Conservation (phyloP, 2,113 vertebrate species). For the Otolemur garnettii region DNA sequence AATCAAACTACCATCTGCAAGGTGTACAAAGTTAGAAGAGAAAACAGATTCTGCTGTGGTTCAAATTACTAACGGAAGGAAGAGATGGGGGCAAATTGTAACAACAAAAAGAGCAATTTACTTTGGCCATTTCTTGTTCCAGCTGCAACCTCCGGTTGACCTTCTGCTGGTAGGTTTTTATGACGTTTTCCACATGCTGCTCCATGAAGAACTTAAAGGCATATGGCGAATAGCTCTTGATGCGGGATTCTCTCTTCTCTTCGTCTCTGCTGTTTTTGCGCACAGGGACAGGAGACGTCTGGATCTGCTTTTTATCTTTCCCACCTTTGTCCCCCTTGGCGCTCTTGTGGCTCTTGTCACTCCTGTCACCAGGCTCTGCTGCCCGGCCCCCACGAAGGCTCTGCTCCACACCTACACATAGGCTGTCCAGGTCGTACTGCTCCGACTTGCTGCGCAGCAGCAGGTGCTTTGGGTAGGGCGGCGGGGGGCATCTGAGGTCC, state of each 20-base stretch:
- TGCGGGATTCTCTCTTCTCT: conserved; percentile 97
- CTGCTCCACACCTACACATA: conserved; percentile 89
- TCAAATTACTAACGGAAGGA: not conserved
- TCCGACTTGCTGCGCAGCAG: conserved; percentile 89
- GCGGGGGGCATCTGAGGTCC: conserved; percentile 94
- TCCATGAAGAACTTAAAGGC: conserved; percentile 99
- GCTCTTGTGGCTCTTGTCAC: conserved; percentile 90
- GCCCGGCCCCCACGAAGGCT: conserved; percentile 83
- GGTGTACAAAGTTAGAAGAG: rapidly evolving
- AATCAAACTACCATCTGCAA: not conserved
- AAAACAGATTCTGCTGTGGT: not conserved
- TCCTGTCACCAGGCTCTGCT: conserved; percentile 85
- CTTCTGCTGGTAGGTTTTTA: conserved; percentile 99
- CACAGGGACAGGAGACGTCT: conserved; percentile 96
- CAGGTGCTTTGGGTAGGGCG: conserved; percentile 96
- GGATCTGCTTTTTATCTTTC: conserved; percentile 98
- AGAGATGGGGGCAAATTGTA: not conserved
- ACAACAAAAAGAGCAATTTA: conserved; percentile 81
- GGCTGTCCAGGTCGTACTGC: conserved; percentile 86
- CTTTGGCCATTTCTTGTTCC: conserved; percentile 99
- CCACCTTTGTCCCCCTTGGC: conserved; percentile 91
- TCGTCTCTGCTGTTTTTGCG: conserved; percentile 95
- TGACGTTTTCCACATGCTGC: conserved; percentile 98
- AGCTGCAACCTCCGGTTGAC: conserved; percentile 95
- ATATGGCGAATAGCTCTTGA: conserved; percentile 98